These are phyloP conservation scores for Hylaea fasciaria DNA, from an alignment of 2,888 invertebrate genomes.

Conservation along the genomic window DNA sequence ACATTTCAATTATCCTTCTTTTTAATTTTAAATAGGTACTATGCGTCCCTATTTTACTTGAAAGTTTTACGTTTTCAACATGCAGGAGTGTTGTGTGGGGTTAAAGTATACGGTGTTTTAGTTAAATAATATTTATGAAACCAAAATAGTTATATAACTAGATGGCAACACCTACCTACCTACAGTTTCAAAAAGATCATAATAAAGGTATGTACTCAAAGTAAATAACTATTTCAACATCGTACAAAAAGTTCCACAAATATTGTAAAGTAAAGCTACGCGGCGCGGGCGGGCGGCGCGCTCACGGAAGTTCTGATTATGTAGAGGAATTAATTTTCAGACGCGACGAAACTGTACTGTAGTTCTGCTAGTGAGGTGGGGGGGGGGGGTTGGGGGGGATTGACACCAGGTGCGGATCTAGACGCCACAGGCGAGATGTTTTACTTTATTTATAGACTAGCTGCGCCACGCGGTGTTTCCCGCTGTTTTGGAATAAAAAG, in stretches of 20 bases:
- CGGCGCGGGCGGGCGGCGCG: constrained; percentile 49
- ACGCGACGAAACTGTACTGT: constrained; percentile 80
- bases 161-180: too few relatives aligned
- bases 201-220: neutral
- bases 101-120: too few relatives aligned
- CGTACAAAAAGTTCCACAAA: constrained; percentile 27
- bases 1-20: too few relatives aligned
- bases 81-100: too few relatives aligned
- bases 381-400: constrained; percentile 39
- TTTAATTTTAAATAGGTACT: too few relatives aligned
- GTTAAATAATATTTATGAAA: too few relatives aligned
- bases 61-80: too few relatives aligned
- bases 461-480: too few relatives aligned
- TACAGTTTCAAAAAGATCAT: too few relatives aligned
- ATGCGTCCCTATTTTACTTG: too few relatives aligned
- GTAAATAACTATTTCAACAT: neutral
- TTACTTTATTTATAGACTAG: neutral
- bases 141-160: too few relatives aligned
- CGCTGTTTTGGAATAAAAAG: too few relatives aligned
- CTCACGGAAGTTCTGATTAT: constrained; percentile 82
- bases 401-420: constrained; percentile 41
- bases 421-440: neutral
- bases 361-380: constrained; percentile 52
- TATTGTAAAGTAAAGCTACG: constrained; percentile 69
- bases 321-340: constrained; percentile 85